phyloP scores from a whole-genome alignment of 2,888 invertebrate species.

The Tenthredo notha region DNA sequence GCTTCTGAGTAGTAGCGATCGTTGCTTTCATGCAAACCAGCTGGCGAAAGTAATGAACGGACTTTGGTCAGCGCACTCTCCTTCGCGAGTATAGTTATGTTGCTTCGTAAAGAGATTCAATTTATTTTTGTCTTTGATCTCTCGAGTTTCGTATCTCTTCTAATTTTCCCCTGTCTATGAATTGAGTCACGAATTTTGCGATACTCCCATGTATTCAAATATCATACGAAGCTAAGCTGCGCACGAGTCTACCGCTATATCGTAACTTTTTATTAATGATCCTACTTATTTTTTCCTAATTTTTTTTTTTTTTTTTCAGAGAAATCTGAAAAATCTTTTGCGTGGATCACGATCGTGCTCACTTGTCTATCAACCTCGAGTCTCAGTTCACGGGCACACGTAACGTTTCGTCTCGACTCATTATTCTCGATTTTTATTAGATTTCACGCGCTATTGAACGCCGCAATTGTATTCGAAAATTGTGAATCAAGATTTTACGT shows the following conservation, averaged over 20 bases:
- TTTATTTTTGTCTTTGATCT: conserved; percentile 25
- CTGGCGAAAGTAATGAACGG: conserved; percentile 35
- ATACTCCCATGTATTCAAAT: conserved; percentile 10
- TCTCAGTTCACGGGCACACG: conserved; percentile 2
- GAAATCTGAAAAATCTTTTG: conserved; percentile 28
- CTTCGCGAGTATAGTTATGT: background rate
- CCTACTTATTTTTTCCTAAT: background rate
- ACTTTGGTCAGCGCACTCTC: conserved; percentile 27
- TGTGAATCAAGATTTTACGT: background rate
- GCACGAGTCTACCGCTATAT: conserved; percentile 30
- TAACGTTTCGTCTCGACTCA: background rate
- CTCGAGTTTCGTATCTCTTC: conserved; percentile 19
- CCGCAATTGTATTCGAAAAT: conserved; percentile 5
- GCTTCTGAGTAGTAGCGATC: background rate
- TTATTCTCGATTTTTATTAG: conserved; percentile 7
- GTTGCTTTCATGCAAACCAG: conserved; percentile 34
- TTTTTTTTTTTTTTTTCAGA: background rate
- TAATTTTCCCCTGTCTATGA: background rate
- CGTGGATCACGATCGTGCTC: background rate
- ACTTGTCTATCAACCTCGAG: background rate
- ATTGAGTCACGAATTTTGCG: background rate
- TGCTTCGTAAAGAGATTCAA: conserved; percentile 21
- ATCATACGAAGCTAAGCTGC: background rate
- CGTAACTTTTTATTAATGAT: background rate
- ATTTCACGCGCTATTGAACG: background rate